A percentile compares a stretch with the other conserved stretches of the same genome.
These are phyloP conservation scores for Pyrochroa serraticornis DNA, from an alignment of 2,888 invertebrate genomes.

Conservation along the genomic window DNA sequence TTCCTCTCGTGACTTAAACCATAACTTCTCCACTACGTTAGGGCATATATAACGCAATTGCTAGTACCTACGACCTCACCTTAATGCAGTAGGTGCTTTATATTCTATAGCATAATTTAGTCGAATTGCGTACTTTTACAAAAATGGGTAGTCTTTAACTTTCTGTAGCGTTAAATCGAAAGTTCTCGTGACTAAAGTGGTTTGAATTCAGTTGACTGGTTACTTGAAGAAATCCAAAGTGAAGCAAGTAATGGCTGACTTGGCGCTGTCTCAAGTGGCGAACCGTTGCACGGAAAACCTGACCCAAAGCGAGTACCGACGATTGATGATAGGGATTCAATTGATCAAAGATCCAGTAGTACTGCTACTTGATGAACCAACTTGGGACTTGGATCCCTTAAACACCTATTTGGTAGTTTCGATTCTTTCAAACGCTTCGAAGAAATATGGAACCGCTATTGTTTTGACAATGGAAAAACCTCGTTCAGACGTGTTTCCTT, in stretches of 20 bases:
- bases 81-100: too few species aligned
- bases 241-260: constrained; percentile 89
- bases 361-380: constrained; percentile 90
- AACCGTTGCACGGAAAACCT: constrained; percentile 83
- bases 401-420: constrained; percentile 95
- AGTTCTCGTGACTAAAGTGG: neutral
- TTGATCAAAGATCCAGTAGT: constrained; percentile 93
- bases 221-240: constrained; percentile 85
- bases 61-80: too few species aligned
- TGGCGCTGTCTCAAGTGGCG: constrained; percentile 90
- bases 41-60: too few species aligned
- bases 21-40: too few species aligned
- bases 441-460: constrained; percentile 89
- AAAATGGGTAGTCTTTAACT: neutral
- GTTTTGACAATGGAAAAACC: constrained; percentile 93
- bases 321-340: constrained; percentile 90
- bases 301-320: constrained; percentile 86
- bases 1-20: too few species aligned
- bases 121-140: neutral
- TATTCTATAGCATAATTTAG: too few species aligned
- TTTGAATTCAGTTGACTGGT: constrained; percentile 66
- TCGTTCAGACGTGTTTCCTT: constrained; percentile 92
- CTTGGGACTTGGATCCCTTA: constrained; percentile 91
- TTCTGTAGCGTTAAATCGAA: neutral
- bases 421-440: constrained; percentile 87